Evolutionary conservation across 2,888 invertebrate species (phyloP), one percentile per base, ranked within the genome.

Genomic region (Venustoraphidia nigricollis): DNA sequence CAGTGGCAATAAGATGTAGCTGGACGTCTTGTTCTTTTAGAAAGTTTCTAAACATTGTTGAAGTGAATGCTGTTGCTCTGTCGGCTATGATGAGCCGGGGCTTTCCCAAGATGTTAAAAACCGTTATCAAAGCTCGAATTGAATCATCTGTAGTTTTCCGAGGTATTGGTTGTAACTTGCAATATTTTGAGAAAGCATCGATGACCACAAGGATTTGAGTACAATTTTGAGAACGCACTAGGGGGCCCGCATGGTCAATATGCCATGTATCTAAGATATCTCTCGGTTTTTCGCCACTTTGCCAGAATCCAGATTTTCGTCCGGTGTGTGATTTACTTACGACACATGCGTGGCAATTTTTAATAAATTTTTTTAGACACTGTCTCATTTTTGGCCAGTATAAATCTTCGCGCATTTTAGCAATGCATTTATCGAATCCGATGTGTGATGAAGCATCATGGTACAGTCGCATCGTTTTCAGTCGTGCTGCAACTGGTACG

Each of bases 281-380:
- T 11, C 44, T 38, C 10, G 55, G 48, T 44, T 55, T 53, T 36
- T 55, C 46, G 9, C 55, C 54, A 17, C 49, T 34, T 50, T 53
- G 53, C 39, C 46, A 53, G 9, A 51, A 27, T n/a, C 53, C 53
- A 13, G 14, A 9, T 38, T 50, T 47, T 36, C 39, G 51, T 9
- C 55, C 55, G 34, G 54, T 57, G 46, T 55, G 55, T n/a, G 52
- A 55, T 51, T 57, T 56, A n/a, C 50, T 48, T n/a, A 50, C n/a
- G 10, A 44, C 44, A 39, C 53, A 53, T 6, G 35, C 13, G 36
- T 41, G 36, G 37, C 52, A 52, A 17, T 53, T 54, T 37, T 36
- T 46, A 10, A 51, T 51, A 36, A 50, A 50, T 14, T 53, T 51
- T 39, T 48, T 53, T 17, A 53, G 36, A 35, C 52, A 53, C 43